Base-by-base conservation (phyloP, 2,888 invertebrate genomes). In the Limenitis camilla region DNA sequence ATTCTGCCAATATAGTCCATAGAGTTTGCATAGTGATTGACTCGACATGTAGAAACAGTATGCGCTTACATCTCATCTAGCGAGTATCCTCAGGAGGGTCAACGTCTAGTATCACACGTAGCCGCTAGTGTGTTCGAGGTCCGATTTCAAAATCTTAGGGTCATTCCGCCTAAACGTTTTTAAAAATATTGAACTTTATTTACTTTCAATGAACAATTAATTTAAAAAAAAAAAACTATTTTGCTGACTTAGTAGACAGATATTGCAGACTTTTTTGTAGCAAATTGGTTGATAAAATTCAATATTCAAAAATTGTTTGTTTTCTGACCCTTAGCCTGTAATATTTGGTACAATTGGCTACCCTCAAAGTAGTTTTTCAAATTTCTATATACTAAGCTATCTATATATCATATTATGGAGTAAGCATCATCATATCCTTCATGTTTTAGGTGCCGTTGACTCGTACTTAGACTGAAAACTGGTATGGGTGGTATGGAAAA, bases 71-170 rank as follows among this genome's bases (percentile, higher is more conserved):
- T 29, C 19, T 19, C 19, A 19, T 49, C 39, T 40, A 36, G 31
- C 42, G 60, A 49, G 59, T 43, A 53, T 28, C 9, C 44, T 49
- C 61, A 52, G 62, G 71, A 73, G 74, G 73, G 65, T 61, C 63
- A 62, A 63, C 62, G 59, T 68, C 78, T 78, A 78, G 74, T 78
- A 79, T 79, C 79, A 79, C 79, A 74, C 78, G 63, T 72, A 64
- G 67, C 33, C 53, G 51, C 55, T 58, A 50, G 58, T 58, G 55
- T 52, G 52, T 36, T 5, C 9, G 6, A 29, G 28, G 19, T 39
- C 6, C 30, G 5, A 19, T 29, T 6, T 27, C 40, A 33, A 36
- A 33, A 27, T 9, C 31, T n/a, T 11, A 19, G 29, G 10, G 32
- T 6, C 9, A 6, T 27, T 43, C 7, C 27, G 6, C 29, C 19